phyloP scores from a whole-genome alignment of 2,888 invertebrate genomes.

The Apamea sordens region DNA sequence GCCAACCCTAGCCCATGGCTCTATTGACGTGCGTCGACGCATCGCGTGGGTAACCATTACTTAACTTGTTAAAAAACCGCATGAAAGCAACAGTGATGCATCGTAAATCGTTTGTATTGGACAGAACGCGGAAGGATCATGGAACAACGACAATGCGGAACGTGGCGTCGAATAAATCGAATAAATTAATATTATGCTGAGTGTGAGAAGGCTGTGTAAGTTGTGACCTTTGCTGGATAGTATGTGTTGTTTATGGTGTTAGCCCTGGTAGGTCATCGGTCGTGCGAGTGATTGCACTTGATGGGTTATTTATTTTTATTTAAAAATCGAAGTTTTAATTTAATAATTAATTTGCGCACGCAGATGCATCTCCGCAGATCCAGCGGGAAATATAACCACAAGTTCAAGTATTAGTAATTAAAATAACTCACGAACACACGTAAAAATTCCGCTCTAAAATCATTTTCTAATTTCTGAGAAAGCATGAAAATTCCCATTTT shows the following conservation, averaged over 20 bases:
- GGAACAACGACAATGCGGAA: slow-evolving; percentile 73
- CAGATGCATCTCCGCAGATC: background rate
- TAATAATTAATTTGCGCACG: too few species aligned
- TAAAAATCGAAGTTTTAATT: background rate
- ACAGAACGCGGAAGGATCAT: slow-evolving; percentile 76
- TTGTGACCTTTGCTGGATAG: slow-evolving; percentile 58
- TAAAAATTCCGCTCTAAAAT: slow-evolving; percentile 11
- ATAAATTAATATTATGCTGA: slow-evolving; percentile 71
- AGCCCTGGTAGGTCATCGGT: slow-evolving; percentile 37
- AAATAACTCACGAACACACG: slow-evolving; percentile 47
- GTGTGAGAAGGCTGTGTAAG: slow-evolving; percentile 58
- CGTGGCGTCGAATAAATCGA: slow-evolving; percentile 73
- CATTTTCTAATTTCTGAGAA: slow-evolving; percentile 46
- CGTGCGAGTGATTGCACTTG: slow-evolving; percentile 19
- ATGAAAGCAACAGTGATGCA: slow-evolving; percentile 85
- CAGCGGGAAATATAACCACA: background rate
- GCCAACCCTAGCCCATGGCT: slow-evolving; percentile 55
- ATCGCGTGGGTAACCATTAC: slow-evolving; percentile 82
- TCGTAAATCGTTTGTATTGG: slow-evolving; percentile 74
- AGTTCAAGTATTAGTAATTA: slow-evolving; percentile 8
- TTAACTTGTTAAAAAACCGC: slow-evolving; percentile 77
- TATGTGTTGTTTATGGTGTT: slow-evolving; percentile 46
- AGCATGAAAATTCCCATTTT: slow-evolving; percentile 49
- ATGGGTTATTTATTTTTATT: background rate
- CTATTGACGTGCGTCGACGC: slow-evolving; percentile 72